Percentiles rank a stretch among this genome's conserved stretches.
Conservation (phyloP, 2,113 vertebrate genomes). For the Heliornis fulica region DNA sequence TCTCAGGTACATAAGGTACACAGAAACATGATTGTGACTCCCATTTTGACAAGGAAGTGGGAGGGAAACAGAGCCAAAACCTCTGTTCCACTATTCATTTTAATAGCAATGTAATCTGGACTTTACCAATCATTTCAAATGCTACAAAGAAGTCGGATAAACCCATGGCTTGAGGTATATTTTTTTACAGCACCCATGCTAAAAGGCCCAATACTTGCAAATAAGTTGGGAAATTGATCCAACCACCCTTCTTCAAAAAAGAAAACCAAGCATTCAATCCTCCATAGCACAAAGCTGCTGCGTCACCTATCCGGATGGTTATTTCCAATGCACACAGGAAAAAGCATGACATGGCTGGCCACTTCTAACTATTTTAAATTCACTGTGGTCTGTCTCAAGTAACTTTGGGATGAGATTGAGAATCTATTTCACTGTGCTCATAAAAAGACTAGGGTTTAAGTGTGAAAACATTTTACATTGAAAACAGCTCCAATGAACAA, state of each 20-base stretch:
- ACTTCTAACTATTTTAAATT: not conserved
- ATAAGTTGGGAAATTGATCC: not conserved
- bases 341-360: not conserved
- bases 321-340: not conserved
- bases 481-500: not conserved
- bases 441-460: not conserved
- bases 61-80: not conserved
- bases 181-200: not conserved
- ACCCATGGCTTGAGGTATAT: not conserved
- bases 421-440: not conserved
- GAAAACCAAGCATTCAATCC: not conserved
- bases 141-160: not conserved
- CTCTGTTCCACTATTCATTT: rapidly evolving
- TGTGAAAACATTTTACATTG: not conserved
- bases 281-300: not conserved
- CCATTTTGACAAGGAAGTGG: not conserved
- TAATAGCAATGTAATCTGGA: not conserved
- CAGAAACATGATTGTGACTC: not conserved
- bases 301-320: rapidly evolving
- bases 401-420: not conserved
- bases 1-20: not conserved
- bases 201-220: not conserved
- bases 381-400: not conserved
- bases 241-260: not conserved
- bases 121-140: not conserved